Percentiles rank a stretch among this genome's conserved stretches.
phyloP scores from a whole-genome alignment of 2,888 invertebrate species.

The Drosophila mayaguana region DNA sequence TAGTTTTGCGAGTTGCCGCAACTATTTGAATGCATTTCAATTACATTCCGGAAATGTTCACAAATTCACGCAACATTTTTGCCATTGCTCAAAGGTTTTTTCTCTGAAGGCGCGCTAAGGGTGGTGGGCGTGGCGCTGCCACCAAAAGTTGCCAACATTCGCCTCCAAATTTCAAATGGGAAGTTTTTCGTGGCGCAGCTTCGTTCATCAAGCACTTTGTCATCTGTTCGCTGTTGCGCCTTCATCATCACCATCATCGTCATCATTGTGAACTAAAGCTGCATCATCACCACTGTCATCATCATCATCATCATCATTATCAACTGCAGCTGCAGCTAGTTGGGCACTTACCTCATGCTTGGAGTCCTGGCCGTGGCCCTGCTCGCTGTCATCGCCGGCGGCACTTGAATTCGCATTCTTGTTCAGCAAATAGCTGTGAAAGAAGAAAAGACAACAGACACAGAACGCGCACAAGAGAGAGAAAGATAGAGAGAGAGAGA shows the following conservation, averaged over 20 bases:
- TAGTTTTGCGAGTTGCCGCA: constrained; percentile 2
- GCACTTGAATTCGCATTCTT: constrained; percentile 59
- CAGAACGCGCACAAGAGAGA: background rate
- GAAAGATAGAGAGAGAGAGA: background rate
- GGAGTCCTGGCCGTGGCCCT: constrained; percentile 66
- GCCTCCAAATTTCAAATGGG: constrained; percentile 56
- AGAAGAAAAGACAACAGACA: background rate
- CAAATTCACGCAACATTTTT: constrained; percentile 36
- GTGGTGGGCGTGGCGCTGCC: constrained; percentile 3
- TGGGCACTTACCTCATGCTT: constrained; percentile 71
- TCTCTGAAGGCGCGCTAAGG: background rate
- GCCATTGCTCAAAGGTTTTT: constrained; percentile 34
- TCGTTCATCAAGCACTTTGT: constrained; percentile 14
- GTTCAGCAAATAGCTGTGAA: constrained; percentile 65
- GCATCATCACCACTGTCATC: background rate
- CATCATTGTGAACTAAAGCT: background rate
- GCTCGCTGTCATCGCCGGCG: constrained; percentile 72
- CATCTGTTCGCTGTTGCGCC: constrained; percentile 1
- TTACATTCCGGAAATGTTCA: constrained; percentile 30
- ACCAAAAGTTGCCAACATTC: constrained; percentile 37
- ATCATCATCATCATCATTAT: constrained; percentile 11
- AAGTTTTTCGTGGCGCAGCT: constrained; percentile 25
- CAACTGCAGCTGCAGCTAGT: constrained; percentile 1
- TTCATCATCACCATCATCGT: background rate
- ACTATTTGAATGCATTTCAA: constrained; percentile 48